These are phyloP conservation scores for Acleris literana DNA, from an alignment of 2,888 invertebrate species.

Conservation along the genomic window DNA sequence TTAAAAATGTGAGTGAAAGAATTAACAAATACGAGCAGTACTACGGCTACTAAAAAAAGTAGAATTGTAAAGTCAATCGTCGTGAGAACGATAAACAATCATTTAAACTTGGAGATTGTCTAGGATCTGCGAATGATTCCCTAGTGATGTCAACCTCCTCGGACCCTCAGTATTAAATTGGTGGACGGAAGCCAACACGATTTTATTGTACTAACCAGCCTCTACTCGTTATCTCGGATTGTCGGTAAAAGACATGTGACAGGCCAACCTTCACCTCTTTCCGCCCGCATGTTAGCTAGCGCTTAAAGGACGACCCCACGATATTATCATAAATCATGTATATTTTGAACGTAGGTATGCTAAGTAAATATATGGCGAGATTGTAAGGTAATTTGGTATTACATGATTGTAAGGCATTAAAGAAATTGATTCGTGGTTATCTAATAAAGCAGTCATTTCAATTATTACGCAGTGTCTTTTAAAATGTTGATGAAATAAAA, in stretches of 20 bases:
- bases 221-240: slow-evolving; percentile 50
- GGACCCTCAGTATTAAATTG: slow-evolving; percentile 56
- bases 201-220: slow-evolving; percentile 56
- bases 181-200: slow-evolving; percentile 55
- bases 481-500: too few relatives aligned
- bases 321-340: slow-evolving; percentile 27
- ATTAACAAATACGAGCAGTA: too few relatives aligned
- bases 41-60: too few relatives aligned
- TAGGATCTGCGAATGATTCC: slow-evolving; percentile 25
- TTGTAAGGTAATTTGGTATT: slow-evolving; percentile 17
- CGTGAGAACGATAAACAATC: too few relatives aligned
- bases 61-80: too few relatives aligned
- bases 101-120: too few relatives aligned
- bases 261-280: slow-evolving; percentile 52
- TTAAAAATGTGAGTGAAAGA: too few relatives aligned
- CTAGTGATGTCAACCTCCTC: slow-evolving; percentile 36
- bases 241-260: slow-evolving; percentile 52
- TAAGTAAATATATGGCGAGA: slow-evolving; percentile 1
- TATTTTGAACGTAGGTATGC: slow-evolving; percentile 11
- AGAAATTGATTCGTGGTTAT: too few relatives aligned
- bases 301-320: slow-evolving; percentile 36
- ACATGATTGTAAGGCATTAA: slow-evolving; percentile 8
- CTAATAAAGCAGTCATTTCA: too few relatives aligned
- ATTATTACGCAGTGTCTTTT: too few relatives aligned
- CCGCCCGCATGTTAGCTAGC: slow-evolving; percentile 45